These are phyloP conservation scores for Mermis nigrescens DNA, from an alignment of 2,888 invertebrate species.

Conservation along the genomic window DNA sequence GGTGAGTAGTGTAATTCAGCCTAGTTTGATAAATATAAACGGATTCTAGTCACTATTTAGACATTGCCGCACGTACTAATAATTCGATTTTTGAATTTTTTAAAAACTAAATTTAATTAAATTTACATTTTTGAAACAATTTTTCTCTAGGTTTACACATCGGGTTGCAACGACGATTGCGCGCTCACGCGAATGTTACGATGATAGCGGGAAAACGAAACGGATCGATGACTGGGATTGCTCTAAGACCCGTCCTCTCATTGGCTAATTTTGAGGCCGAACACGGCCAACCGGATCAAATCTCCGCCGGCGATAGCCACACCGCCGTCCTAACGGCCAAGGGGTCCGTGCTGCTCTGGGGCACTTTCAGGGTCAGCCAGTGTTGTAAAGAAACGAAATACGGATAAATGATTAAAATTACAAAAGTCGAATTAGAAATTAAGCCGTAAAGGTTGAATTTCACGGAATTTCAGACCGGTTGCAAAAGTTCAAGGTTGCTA, in stretches of 20 bases:
- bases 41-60: no score
- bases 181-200: conserved; percentile 46
- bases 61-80: no score
- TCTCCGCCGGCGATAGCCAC: conserved; percentile 80
- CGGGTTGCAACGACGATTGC: conserved; percentile 89
- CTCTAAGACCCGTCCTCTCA: conserved; percentile 45
- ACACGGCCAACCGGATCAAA: conserved; percentile 37
- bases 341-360: conserved; percentile 74
- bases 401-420: no score
- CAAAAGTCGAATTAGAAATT: no score
- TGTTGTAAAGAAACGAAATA: no score
- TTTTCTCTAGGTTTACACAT: conserved; percentile 50
- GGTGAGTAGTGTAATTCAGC: no score
- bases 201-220: conserved; percentile 49
- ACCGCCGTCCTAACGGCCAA: conserved; percentile 60
- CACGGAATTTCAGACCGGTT: no score
- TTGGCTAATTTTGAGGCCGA: conserved; percentile 16
- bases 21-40: no score
- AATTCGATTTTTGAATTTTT: no score
- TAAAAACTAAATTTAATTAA: no score
- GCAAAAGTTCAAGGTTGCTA: no score
- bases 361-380: conserved; percentile 69
- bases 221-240: conserved; percentile 45
- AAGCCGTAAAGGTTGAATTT: no score
- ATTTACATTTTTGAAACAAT: neutral